Evolutionary conservation across 2,797 vertebrate genomes (phyloP).

Genomic region (Aphelocoma californica): DNA sequence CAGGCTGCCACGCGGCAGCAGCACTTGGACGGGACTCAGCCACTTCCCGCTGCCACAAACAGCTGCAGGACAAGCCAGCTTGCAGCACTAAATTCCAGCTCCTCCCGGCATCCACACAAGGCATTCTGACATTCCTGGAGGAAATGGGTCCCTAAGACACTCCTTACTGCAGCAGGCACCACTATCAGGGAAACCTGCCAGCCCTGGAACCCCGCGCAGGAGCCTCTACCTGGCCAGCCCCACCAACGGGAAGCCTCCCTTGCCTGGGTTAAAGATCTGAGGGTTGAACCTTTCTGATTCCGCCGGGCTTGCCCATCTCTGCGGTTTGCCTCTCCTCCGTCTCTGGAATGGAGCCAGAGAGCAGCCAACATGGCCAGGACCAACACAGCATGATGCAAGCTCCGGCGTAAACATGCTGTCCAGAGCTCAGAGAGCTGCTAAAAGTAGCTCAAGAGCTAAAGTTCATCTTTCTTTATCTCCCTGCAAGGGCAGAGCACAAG

Average conservation of each 20-base stretch:
- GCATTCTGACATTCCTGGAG: accelerated
- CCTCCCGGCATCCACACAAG: background rate
- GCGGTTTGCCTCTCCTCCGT: background rate
- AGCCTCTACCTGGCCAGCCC: background rate
- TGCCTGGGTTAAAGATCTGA: background rate
- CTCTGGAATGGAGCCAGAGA: background rate
- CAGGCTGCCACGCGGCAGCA: accelerated
- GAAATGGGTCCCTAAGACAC: background rate
- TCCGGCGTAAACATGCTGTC: background rate
- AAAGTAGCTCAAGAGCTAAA: conserved; percentile 16
- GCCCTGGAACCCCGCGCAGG: accelerated
- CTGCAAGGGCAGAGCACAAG: background rate
- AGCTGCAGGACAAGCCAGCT: background rate
- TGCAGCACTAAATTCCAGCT: background rate
- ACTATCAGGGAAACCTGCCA: accelerated
- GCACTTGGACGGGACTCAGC: background rate
- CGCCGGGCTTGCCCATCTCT: accelerated
- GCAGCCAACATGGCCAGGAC: background rate
- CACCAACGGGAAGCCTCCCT: accelerated
- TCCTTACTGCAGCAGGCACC: background rate
- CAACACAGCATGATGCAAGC: background rate
- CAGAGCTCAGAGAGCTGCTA: background rate
- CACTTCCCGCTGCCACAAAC: background rate
- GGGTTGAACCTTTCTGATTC: background rate
- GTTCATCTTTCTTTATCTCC: conserved; percentile 37